Conservation (phyloP, 1,140 invertebrate genomes). For the Paralvinella palmiformis region DNA sequence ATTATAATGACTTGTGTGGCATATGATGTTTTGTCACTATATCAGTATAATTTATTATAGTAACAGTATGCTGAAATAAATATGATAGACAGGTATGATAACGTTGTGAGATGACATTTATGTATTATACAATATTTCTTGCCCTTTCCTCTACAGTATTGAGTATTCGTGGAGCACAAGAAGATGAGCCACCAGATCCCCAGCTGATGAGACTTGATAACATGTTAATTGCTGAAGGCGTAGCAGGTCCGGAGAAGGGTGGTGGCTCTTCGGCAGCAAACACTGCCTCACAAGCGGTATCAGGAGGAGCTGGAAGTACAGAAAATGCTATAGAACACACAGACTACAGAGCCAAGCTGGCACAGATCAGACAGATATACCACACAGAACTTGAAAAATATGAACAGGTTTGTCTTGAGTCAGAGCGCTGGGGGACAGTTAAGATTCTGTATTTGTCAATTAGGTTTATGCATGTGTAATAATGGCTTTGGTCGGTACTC, state of each 20-base stretch:
- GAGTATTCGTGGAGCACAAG: slow-evolving; percentile 91
- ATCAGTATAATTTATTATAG: too few relatives aligned
- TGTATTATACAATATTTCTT: too few relatives aligned
- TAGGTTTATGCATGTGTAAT: too few relatives aligned
- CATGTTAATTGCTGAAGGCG: slow-evolving; percentile 99
- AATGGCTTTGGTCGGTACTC: too few relatives aligned
- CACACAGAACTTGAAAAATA: slow-evolving; percentile 99
- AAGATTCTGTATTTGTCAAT: too few relatives aligned
- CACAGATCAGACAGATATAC: slow-evolving; percentile 98
- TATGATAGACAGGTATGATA: too few relatives aligned
- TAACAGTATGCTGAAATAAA: too few relatives aligned
- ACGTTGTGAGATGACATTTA: too few relatives aligned
- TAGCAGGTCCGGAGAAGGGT: slow-evolving; percentile 95
- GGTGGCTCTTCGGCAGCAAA: slow-evolving; percentile 86
- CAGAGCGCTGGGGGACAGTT: too few relatives aligned
- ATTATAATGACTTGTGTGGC: too few relatives aligned
- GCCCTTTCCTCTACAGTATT: slow-evolving; percentile 67
- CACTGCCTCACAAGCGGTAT: slow-evolving; percentile 76
- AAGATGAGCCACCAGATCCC: slow-evolving; percentile 97
- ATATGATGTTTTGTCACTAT: too few relatives aligned
- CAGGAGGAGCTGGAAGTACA: slow-evolving; percentile 63
- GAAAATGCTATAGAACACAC: slow-evolving; percentile 93
- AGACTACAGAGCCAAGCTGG: slow-evolving; percentile 96
- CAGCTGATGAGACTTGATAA: slow-evolving; percentile 98
- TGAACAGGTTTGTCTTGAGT: slow-evolving; percentile 88